Percentiles rank a stretch among this genome's conserved stretches.
Conservation (phyloP, 2,888 invertebrate species). For the Polydrusus tereticollis region DNA sequence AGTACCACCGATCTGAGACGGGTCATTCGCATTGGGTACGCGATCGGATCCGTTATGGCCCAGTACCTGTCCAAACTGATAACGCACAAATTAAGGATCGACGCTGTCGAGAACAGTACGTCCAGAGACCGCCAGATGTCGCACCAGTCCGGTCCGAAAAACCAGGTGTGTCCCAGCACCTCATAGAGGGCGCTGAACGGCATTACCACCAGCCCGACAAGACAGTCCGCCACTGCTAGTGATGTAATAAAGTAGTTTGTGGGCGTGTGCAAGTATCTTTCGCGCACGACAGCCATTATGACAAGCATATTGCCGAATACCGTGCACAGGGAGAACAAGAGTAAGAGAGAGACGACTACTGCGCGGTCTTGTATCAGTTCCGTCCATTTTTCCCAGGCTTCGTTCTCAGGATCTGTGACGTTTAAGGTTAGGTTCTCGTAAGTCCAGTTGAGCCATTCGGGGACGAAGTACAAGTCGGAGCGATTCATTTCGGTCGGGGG, state of each 20-base stretch:
- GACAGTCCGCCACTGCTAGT: constrained; percentile 94
- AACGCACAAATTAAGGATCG: constrained; percentile 96
- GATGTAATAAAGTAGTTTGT: constrained; percentile 99
- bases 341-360: constrained; percentile 82
- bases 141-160: constrained; percentile 96
- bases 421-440: constrained; percentile 51
- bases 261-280: constrained; percentile 94
- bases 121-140: constrained; percentile 98
- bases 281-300: constrained; percentile 92
- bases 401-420: constrained; percentile 61
- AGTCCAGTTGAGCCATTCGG: constrained; percentile 47
- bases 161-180: constrained; percentile 91
- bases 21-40: constrained; percentile 96
- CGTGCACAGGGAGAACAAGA: constrained; percentile 91
- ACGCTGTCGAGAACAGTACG: constrained; percentile 97
- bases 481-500: constrained; percentile 54
- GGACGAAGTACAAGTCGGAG: constrained; percentile 53
- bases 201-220: constrained; percentile 98
- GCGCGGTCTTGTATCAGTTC: constrained; percentile 78
- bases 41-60: constrained; percentile 99
- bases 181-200: constrained; percentile 95
- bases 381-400: constrained; percentile 67
- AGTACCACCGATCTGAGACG: constrained; percentile 86
- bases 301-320: constrained; percentile 96
- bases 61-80: constrained; percentile 97